phyloP scores from a whole-genome alignment of 2,888 invertebrate genomes.

The Lucinisca nassula region DNA sequence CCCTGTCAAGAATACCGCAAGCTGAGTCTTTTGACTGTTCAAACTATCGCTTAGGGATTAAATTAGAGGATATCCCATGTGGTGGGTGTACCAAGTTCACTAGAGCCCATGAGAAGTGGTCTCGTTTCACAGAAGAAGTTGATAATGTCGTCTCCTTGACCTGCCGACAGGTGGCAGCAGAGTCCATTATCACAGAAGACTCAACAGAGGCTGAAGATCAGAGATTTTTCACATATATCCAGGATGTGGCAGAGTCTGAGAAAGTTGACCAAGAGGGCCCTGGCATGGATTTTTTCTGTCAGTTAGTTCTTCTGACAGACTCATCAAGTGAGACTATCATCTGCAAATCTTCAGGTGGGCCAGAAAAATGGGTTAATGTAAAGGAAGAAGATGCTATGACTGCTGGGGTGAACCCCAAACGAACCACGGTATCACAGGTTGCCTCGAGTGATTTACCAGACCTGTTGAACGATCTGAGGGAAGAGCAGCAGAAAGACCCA shows the following conservation, averaged over 20 bases:
- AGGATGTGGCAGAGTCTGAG: neutral
- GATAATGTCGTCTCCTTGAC: slow-evolving; percentile 24
- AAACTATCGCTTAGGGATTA: neutral
- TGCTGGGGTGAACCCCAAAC: neutral
- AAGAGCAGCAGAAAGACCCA: neutral
- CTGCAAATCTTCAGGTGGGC: neutral
- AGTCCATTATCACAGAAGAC: neutral
- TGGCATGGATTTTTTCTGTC: neutral
- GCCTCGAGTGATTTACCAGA: neutral
- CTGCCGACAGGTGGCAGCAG: neutral
- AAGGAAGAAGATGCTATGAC: neutral
- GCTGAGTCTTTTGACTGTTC: neutral
- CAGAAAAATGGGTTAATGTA: neutral
- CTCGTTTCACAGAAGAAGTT: slow-evolving; percentile 5
- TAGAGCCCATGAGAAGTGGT: slow-evolving; percentile 26
- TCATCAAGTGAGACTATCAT: neutral
- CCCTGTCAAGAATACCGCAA: neutral
- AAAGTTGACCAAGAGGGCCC: neutral
- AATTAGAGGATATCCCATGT: slow-evolving; percentile 19
- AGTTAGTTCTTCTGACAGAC: neutral
- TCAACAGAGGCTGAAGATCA: neutral
- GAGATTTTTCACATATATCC: too few relatives aligned
- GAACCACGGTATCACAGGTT: neutral
- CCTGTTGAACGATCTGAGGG: neutral
- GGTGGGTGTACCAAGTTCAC: slow-evolving; percentile 40